Evolutionary conservation across 2,113 vertebrate species (phyloP), one percentile per base, ranked within the genome.

Genomic region (Garra rufa): DNA sequence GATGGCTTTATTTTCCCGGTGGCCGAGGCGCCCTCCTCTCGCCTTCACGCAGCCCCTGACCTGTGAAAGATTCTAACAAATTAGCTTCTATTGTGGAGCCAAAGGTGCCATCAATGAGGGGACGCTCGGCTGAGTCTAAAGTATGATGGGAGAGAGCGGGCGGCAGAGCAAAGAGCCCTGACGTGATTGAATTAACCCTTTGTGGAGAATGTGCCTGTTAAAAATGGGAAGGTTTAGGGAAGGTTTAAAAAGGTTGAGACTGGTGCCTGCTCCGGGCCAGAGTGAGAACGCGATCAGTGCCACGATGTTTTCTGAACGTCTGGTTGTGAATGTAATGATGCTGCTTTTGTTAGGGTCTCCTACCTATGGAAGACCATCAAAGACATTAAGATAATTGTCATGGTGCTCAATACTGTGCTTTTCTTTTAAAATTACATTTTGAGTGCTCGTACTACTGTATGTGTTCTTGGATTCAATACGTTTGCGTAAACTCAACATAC

Each of bases 21-120:
- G 96, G 96, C 92, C 88, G 26, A 88, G 92, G 95, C 89, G 89
- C 95, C 96, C 95, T 96, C 95, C 92, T 95, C 92, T 95, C 94
- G 95, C 95, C 95, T 95, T 94, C 95, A 94, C 86, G 90, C 94
- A 98, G 96, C 96, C 96, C 94, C 95, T 99, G 97, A 99, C 97
- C 98, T 99, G 97, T 98, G 96, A 98, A 98, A 97, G 96, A 98
- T 97, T 97, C 97, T 97, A 98, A 99, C 97, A 99, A 99, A 99
- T 99, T 98, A 97, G 96, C 97, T 99, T 97, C 97, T 98, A 98
- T 99, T 98, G 96, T 97, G 96, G 95, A 99, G 97, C 96, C 97
- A 99, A 99, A 99, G 97, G 97, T 98, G 97, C 96, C 96, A 97
- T 98, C 96, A 98, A 97, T 97, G 96, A 97, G 96, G 96, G 93